Conservation (phyloP, 2,113 vertebrate species). For the Cyanoliseus patagonus region DNA sequence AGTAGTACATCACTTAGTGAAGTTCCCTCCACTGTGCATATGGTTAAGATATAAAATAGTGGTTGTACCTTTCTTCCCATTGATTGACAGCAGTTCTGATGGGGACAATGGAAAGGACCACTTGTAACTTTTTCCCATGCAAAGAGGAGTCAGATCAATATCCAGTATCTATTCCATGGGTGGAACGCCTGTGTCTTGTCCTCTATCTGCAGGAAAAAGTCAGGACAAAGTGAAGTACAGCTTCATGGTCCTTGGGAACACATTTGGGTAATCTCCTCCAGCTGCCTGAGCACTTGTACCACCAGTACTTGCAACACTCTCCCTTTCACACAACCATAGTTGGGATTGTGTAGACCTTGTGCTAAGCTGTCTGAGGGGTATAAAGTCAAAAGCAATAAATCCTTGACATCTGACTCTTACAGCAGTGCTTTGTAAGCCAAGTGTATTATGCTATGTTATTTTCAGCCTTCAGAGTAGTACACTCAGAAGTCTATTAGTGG, state of each 20-base stretch:
- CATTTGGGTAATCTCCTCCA: not conserved
- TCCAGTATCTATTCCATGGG: not conserved
- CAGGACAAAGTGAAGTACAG: not conserved
- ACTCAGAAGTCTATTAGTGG: not conserved
- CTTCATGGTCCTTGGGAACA: not conserved
- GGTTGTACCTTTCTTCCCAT: not conserved
- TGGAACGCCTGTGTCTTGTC: not conserved
- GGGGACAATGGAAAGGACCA: not conserved
- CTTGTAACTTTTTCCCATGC: not conserved
- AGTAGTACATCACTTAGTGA: not conserved
- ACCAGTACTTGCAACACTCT: not conserved
- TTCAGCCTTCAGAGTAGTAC: not conserved
- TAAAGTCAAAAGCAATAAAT: not conserved
- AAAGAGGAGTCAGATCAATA: not conserved
- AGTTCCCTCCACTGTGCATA: not conserved
- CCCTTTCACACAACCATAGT: not conserved
- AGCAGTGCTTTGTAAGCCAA: not conserved
- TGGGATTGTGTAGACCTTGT: accelerated
- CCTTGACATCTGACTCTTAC: not conserved
- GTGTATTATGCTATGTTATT: not conserved
- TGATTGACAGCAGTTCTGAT: not conserved
- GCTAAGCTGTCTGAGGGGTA: not conserved
- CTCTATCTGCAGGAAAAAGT: not conserved
- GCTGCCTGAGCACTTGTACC: not conserved
- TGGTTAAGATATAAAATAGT: not conserved